A percentile compares a stretch with the other conserved stretches of the same genome.
Conservation (phyloP, 1,140 invertebrate genomes). For the Plutomurus gul region DNA sequence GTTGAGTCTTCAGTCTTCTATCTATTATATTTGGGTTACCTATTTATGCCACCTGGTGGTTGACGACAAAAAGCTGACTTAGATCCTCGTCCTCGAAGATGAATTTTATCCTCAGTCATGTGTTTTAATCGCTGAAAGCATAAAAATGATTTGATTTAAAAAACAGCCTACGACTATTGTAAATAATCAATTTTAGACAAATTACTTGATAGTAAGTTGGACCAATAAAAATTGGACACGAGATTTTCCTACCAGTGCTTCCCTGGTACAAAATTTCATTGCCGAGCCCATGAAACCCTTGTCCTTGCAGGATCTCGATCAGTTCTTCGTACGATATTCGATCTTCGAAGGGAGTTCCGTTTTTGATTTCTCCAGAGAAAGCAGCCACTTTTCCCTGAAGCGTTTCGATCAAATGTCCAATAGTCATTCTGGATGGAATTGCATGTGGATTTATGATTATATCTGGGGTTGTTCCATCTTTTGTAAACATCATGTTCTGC, state of each 20-base stretch:
- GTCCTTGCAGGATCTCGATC: neutral
- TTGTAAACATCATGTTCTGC: slow-evolving; percentile 96
- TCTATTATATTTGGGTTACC: neutral
- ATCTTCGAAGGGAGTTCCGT: slow-evolving; percentile 98
- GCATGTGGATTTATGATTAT: slow-evolving; percentile 99
- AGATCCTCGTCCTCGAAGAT: slow-evolving; percentile 92
- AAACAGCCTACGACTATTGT: neutral
- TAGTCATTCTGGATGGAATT: slow-evolving; percentile 99
- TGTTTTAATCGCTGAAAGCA: slow-evolving; percentile 82
- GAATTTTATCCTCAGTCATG: slow-evolving; percentile 99
- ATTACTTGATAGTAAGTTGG: slow-evolving; percentile 87
- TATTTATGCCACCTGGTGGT: slow-evolving; percentile 85
- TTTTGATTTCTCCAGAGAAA: slow-evolving; percentile 92
- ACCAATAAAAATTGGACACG: slow-evolving; percentile 90
- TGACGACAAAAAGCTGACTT: slow-evolving; percentile 96
- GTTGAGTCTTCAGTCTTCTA: no score
- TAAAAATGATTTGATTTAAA: neutral
- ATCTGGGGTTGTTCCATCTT: slow-evolving; percentile 93
- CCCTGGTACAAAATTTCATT: slow-evolving; percentile 98
- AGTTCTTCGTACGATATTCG: neutral
- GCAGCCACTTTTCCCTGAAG: slow-evolving; percentile 88
- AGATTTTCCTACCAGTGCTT: slow-evolving; percentile 93
- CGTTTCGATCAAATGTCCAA: slow-evolving; percentile 99
- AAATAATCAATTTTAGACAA: neutral
- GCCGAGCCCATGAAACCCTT: slow-evolving; percentile 24